Base-by-base conservation (phyloP, 2,113 vertebrate species). In the Suncus etruscus region DNA sequence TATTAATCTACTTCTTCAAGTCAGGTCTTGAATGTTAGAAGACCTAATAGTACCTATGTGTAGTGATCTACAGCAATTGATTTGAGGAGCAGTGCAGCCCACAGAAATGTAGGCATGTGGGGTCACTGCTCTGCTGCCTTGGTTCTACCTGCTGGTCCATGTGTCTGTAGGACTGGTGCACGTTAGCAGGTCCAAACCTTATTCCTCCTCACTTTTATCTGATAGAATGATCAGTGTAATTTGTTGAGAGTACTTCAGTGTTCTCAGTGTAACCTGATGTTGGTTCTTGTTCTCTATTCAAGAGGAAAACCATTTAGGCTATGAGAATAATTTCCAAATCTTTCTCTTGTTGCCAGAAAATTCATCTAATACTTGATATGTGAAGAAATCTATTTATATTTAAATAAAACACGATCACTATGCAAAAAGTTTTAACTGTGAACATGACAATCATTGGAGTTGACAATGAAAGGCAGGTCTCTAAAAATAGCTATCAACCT, bases 341-440 rank as follows among this genome's bases (percentile, higher is more conserved):
- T 32, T 79, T 1, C 14, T 47, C 88, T 72, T 87, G 11, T 77
- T 77, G 74, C 76, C 20, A 77, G 50, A 77, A 91, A 83, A 89
- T 77, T 10, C 50, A 77, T 25, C 14, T 83, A 22, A 72, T 27
- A 54, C 65, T 75, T 47, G 22, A 85, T 70, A 12, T 51, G 10
- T 89, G 47, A 77, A 48, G 50, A 74, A 90, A 69, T 69, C 1
- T 22, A 8, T 45, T 84, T 45, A 47, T 65, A 8, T 73, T 77
- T n/a, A n/a, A n/a, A n/a, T 69, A 58, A 39, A 45, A 48, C 0
- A 27, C 24, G 18, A 72, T 82, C 76, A 51, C 20, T 72, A 22
- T 74, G 24, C 48, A 82, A 87, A 82, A 61, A 50, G 16, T 2
- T 65, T 95, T 92, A 78, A 70, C 18, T 69, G 32, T 92, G 76